A percentile compares a stretch with the other conserved stretches of the same genome.
phyloP scores from a whole-genome alignment of 2,888 invertebrate genomes.

The Amblyjoppa proteus region DNA sequence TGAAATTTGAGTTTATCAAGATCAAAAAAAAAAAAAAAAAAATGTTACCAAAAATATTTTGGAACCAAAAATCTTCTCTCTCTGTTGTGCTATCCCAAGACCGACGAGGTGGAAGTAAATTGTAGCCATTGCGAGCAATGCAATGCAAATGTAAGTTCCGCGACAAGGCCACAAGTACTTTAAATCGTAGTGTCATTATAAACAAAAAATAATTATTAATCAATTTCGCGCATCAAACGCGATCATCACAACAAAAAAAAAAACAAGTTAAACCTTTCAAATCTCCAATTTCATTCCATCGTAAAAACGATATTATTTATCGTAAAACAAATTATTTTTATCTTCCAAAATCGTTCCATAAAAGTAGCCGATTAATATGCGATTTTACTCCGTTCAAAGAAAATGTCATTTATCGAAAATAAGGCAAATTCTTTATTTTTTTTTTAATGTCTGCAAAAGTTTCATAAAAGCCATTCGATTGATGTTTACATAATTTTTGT shows the following conservation, averaged over 20 bases:
- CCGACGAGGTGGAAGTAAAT: conserved; percentile 81
- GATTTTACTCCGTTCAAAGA: too few species aligned
- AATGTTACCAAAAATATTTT: conserved; percentile 4
- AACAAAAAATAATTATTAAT: too few species aligned
- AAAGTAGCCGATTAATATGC: too few species aligned
- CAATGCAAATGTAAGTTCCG: conserved; percentile 81
- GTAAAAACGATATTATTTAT: too few species aligned
- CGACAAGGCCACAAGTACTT: neutral
- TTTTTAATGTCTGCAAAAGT: neutral
- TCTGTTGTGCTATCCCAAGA: conserved; percentile 77
- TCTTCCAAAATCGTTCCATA: too few species aligned
- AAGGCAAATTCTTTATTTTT: neutral
- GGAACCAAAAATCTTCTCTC: conserved; percentile 54
- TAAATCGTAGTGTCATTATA: neutral
- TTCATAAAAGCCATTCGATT: neutral
- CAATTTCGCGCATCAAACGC: too few species aligned
- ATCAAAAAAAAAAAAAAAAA: conserved; percentile 16
- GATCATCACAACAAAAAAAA: too few species aligned
- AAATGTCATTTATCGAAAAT: neutral
- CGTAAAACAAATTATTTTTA: too few species aligned
- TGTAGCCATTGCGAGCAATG: conserved; percentile 83
- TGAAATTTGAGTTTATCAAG: conserved; percentile 23
- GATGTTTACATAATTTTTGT: conserved; percentile 30
- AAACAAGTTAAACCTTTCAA: too few species aligned
- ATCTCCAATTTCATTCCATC: too few species aligned